Evolutionary conservation across 92 coral and sea anemone species (phyloP), one percentile per base, ranked within the genome.

Genomic region (Phymanthus crucifer): DNA sequence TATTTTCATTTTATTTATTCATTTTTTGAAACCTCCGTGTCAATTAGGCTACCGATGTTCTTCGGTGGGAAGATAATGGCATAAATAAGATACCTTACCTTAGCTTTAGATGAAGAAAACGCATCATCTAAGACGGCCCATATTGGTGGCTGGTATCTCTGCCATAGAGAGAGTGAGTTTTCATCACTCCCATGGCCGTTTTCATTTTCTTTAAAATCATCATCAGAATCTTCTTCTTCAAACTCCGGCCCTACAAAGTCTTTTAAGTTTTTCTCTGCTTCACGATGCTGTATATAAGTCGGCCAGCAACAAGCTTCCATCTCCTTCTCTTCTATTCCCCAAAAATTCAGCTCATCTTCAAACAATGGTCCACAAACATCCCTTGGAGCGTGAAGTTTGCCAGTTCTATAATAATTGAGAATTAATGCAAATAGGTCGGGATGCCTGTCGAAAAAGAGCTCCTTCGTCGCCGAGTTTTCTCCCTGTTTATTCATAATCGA

Each of bases 241-340:
- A 92, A 92, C 57, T 92, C 94, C n/a, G 94, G 94, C 12, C 97
- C 97, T 17, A 92, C 97, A 69, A 92, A 92, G 68, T 95, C 97
- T 66, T 95, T 91, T 31, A 95, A 77, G 56, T 95, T 93, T 54
- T 93, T 92, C 72, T 95, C 99, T 0, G 99, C 99, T 38, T 95
- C 99, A 29, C 99, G 85, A 54, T 95, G 99, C 66, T 95, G 99
- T 0, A 91, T 90, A 67, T 93, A 95, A 33, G 86, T 90, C 0
- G 96, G 94, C 99, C 99, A 95, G 73, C 99, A 95, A 46, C 99
- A 95, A 1, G 99, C 98, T 35, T 95, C 99, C 99, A 95, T 95
- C 19, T 95, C 98, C 46, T 80, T 93, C 68, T 95, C 99, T 21
- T 93, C 98, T 33, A 95, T 95, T 19, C 99, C 99, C 99, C 99